Conservation (phyloP, 2,113 vertebrate species). For the Laterallus jamaicensis region DNA sequence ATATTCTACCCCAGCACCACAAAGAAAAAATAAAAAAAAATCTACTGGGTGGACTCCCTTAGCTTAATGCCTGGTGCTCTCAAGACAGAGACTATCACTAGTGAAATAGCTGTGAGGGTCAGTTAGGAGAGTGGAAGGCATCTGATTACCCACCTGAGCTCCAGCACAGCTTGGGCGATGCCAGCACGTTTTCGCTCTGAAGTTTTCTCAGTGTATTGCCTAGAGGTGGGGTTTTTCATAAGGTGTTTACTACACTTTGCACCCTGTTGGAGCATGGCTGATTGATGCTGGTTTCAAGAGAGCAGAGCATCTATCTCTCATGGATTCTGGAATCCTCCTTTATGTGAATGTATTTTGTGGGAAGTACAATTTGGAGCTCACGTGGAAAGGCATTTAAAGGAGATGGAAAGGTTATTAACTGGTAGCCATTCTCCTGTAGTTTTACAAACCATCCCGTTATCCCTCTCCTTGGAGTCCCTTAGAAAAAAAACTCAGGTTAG, state of each 20-base stretch:
- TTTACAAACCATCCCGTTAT: neutral
- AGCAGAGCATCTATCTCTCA: neutral
- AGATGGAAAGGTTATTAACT: neutral
- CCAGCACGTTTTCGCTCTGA: neutral
- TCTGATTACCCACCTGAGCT: neutral
- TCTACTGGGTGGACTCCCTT: neutral
- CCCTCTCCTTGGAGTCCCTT: neutral
- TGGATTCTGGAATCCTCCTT: neutral
- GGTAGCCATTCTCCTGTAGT: fast-evolving
- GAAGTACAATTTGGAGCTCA: neutral
- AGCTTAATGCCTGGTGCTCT: neutral
- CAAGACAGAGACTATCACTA: neutral
- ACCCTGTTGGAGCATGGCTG: neutral
- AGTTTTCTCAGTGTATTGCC: neutral
- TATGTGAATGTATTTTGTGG: neutral
- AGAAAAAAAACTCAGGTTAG: neutral
- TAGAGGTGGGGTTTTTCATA: neutral
- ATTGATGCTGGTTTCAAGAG: neutral
- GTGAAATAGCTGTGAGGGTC: neutral
- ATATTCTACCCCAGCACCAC: too few relatives aligned
- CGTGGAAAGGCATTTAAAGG: neutral
- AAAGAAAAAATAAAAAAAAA: neutral
- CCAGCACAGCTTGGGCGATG: neutral
- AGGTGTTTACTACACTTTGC: neutral
- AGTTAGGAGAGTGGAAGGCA: neutral